phyloP scores from a whole-genome alignment of 2,797 vertebrate genomes.

The Phalloptychus januarius region DNA sequence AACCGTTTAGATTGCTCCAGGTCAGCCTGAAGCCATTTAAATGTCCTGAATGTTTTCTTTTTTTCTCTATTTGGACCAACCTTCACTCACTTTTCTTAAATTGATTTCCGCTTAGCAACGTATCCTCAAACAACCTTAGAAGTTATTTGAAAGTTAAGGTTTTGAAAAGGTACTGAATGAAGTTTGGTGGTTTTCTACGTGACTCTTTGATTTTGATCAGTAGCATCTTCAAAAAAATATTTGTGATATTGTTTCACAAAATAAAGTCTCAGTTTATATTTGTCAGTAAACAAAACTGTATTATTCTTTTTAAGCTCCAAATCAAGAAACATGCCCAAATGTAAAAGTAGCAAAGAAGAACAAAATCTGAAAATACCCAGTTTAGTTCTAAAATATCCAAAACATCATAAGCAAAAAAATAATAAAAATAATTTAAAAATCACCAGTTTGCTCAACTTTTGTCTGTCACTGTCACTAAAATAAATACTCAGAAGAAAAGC shows the following conservation, averaged over 20 bases:
- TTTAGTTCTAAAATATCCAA: not conserved
- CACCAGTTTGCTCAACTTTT: not conserved
- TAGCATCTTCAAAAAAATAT: not conserved
- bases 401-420: not conserved
- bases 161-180: not conserved
- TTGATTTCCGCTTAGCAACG: not conserved
- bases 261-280: not conserved
- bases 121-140: not conserved
- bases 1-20: constrained; percentile 15
- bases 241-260: not conserved
- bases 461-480: not conserved
- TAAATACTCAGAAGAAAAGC: not conserved
- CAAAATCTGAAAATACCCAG: not conserved
- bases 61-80: not conserved
- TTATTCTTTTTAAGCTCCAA: not conserved
- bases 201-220: not conserved
- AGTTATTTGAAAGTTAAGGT: not conserved
- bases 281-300: not conserved
- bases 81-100: not conserved
- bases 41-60: not conserved
- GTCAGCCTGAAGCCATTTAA: constrained; percentile 15
- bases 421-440: too few species aligned
- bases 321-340: not conserved
- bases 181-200: not conserved
- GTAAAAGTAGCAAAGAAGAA: not conserved